Evolutionary conservation across 1,140 invertebrate genomes (phyloP).

Genomic region (Pseudomyrmex gracilis): DNA sequence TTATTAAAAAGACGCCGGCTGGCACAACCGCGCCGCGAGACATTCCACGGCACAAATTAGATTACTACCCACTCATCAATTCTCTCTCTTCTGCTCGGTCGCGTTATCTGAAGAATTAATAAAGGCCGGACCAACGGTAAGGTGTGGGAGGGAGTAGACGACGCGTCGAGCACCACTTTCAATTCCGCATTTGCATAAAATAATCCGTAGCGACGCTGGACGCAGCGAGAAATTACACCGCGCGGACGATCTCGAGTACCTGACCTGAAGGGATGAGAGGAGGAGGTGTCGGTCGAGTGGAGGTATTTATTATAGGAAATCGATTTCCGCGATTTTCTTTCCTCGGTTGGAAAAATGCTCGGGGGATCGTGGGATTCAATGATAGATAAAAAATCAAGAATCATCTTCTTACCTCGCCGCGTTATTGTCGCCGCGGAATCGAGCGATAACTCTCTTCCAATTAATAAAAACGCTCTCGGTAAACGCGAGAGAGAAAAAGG

Average conservation of each 20-base stretch:
- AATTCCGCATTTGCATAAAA: slow-evolving; percentile 76
- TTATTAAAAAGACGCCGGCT: slow-evolving; percentile 70
- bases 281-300: slow-evolving; percentile 22
- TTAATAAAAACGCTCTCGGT: slow-evolving; percentile 15
- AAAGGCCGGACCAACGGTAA: slow-evolving; percentile 60
- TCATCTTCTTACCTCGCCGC: slow-evolving; percentile 37
- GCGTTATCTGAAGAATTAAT: slow-evolving; percentile 76
- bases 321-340: slow-evolving; percentile 44
- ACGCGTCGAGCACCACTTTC: slow-evolving; percentile 67
- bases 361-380: slow-evolving; percentile 13
- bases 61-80: slow-evolving; percentile 76
- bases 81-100: slow-evolving; percentile 52
- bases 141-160: neutral
- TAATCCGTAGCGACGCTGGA: slow-evolving; percentile 68
- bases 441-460: slow-evolving; percentile 36
- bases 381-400: slow-evolving; percentile 15
- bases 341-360: neutral
- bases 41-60: slow-evolving; percentile 69
- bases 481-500: neutral
- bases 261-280: neutral
- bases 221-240: slow-evolving; percentile 71
- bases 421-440: slow-evolving; percentile 35
- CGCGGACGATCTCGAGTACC: slow-evolving; percentile 46
- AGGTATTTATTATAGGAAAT: slow-evolving; percentile 71
- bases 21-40: slow-evolving; percentile 56